Evolutionary conservation across 2,113 vertebrate genomes (phyloP), one percentile per base, ranked within the genome.

Genomic region (Sceloporus undulatus): DNA sequence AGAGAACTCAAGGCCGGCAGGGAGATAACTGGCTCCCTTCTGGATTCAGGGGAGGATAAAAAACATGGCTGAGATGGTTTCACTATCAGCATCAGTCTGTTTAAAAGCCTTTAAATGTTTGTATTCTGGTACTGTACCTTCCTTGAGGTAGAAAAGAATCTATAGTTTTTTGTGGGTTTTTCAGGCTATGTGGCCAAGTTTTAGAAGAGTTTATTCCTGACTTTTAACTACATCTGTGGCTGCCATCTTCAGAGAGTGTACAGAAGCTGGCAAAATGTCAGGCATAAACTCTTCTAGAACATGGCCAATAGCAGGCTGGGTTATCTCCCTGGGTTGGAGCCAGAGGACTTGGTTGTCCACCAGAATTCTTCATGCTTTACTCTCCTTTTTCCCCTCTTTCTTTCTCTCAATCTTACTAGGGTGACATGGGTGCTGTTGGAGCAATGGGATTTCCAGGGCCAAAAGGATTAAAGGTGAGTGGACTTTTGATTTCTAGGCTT

Each of bases 401-500:
- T 91, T 27, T 52, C 29, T 66, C 14, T 87, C 96, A 95, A 90
- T 96, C 71, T 90, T 94, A 81, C 90, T 92, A 99, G 99, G 99
- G 99, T 86, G 98, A 99, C 93, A 97, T 98, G 98, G 99, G 99
- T 90, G 94, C 96, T 42, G 79, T 97, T 70, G 99, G 99, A 94
- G 96, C 97, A 0, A 96, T 98, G 62, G 99, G 99, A 85, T 97
- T 97, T 92, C 96, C 98, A 73, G 99, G 99, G 97, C 98, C 97
- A 82, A 97, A 96, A 90, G 99, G 99, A 96, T 95, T 99, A 93
- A 99, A 99, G 98, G 99, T 99, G 97, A 97, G 92, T 59, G 16
- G 42, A 7, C 1, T 16, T 38, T 3, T 1, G 70, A 79, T 62
- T 13, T 9, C 34, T 34, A 70, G 18, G 29, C 14, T 3, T 1